Conservation (phyloP, 1,140 invertebrate genomes). For the Papilio machaon region DNA sequence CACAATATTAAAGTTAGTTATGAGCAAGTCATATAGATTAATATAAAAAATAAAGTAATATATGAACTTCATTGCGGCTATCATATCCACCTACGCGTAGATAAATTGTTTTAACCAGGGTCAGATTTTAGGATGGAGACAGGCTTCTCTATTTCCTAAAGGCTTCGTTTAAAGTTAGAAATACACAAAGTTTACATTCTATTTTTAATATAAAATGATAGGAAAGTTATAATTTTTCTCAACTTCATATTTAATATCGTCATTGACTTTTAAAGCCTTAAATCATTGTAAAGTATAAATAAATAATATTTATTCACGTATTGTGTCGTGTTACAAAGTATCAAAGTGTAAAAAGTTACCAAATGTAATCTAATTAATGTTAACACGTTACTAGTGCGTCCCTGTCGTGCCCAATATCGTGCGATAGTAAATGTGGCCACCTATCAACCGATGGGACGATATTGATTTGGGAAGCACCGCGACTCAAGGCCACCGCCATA, state of each 20-base stretch:
- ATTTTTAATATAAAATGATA: neutral
- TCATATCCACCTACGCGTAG: neutral
- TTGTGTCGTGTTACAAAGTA: neutral
- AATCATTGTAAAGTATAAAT: neutral
- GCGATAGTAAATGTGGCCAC: neutral
- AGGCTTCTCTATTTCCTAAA: neutral
- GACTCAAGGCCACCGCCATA: constrained; percentile 12
- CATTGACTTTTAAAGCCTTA: too few relatives aligned
- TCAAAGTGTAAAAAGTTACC: neutral
- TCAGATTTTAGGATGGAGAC: neutral
- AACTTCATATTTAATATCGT: too few relatives aligned
- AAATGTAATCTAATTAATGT: neutral
- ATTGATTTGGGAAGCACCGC: constrained; percentile 31
- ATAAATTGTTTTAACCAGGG: neutral
- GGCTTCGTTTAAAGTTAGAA: neutral
- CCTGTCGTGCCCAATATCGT: neutral
- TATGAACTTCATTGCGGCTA: neutral
- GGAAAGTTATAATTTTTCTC: too few relatives aligned
- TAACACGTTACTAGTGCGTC: neutral
- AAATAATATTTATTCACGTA: neutral
- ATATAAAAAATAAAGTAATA: neutral
- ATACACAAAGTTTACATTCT: neutral
- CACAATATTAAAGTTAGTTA: neutral
- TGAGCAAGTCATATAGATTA: neutral
- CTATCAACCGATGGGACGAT: constrained; percentile 8